Conservation (phyloP, 2,888 invertebrate genomes). For the Physocephala rufipes region DNA sequence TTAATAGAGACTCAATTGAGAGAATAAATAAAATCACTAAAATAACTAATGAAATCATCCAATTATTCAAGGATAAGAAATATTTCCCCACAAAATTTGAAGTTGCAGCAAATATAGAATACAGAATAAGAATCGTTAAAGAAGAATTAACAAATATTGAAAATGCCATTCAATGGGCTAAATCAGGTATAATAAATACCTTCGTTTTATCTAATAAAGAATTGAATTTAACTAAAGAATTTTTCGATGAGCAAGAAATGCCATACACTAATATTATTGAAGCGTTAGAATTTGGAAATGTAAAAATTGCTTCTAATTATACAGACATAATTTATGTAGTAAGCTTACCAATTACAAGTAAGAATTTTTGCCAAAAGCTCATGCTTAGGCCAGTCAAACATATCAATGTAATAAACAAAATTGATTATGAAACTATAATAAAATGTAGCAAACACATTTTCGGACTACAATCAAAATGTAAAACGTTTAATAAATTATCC, state of each 20-base stretch:
- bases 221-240: conserved; percentile 37
- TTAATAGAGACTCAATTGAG: not conserved
- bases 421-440: conserved; percentile 35
- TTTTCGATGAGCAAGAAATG: conserved; percentile 39
- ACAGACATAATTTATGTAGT: conserved; percentile 40
- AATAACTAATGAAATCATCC: conserved; percentile 3
- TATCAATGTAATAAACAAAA: conserved; percentile 37
- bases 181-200: conserved; percentile 41
- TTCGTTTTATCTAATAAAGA: conserved; percentile 41
- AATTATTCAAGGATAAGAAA: not conserved
- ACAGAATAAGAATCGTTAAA: conserved; percentile 40
- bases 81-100: no score
- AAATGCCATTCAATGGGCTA: conserved; percentile 42
- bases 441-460: conserved; percentile 33
- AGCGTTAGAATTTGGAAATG: conserved; percentile 37
- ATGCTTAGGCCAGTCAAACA: conserved; percentile 40
- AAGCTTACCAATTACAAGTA: conserved; percentile 33
- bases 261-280: conserved; percentile 41
- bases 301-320: conserved; percentile 40
- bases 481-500: conserved; percentile 38
- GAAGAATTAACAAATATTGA: conserved; percentile 40
- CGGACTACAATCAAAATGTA: conserved; percentile 36
- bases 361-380: conserved; percentile 37
- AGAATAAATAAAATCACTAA: conserved; percentile 1
- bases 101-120: conserved; percentile 22